Base-by-base conservation (phyloP, 1,140 invertebrate genomes). In the Drosophila grimshawi region DNA sequence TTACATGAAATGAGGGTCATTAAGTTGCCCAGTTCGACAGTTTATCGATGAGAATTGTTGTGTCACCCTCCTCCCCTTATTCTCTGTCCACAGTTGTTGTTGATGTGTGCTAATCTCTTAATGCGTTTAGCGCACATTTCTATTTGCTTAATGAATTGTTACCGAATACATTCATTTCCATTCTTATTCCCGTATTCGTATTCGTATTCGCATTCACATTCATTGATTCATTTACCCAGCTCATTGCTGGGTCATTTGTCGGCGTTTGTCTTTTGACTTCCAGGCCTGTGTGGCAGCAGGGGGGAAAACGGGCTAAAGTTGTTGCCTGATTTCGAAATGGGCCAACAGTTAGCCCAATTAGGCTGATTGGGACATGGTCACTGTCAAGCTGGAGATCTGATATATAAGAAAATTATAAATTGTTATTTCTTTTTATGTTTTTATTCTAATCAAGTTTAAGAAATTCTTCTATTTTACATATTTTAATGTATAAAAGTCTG, bases 71-170 rank as follows among this genome's bases (percentile, higher is more conserved):
- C 43, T 48, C 29, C 27, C 53, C 56, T 41, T 48, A 33, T 63
- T 71, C 7, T 43, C 49, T 64, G 7, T 35, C 32, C 48, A 33
- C 10, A 30, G 37, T 60, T 65, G 46, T 19, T 76, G n/a, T 48
- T 73, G 35, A 81, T 89, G 85, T 89, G 85, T 89, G 85, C 86
- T 89, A 89, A 89, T 89, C 85, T 90, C 86, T 90, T 89, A 89
- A 89, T 89, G 85, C 85, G 85, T 89, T 89, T 89, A 89, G 86
- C 81, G 86, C 61, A 86, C 85, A 89, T 89, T 89, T 89, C 85
- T 89, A 89, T 89, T 89, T 90, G 81, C 81, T 85, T 90, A 89
- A 89, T 89, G 85, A 89, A 89, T 89, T 89, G 85, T 90, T 90
- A 88, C 83, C 80, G 60, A 88, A 88, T 82, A 88, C 80, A 88